A percentile compares a stretch with the other conserved stretches of the same genome.
Evolutionary conservation across 2,113 vertebrate species (phyloP).

Genomic region (Heterotilapia buettikoferi): DNA sequence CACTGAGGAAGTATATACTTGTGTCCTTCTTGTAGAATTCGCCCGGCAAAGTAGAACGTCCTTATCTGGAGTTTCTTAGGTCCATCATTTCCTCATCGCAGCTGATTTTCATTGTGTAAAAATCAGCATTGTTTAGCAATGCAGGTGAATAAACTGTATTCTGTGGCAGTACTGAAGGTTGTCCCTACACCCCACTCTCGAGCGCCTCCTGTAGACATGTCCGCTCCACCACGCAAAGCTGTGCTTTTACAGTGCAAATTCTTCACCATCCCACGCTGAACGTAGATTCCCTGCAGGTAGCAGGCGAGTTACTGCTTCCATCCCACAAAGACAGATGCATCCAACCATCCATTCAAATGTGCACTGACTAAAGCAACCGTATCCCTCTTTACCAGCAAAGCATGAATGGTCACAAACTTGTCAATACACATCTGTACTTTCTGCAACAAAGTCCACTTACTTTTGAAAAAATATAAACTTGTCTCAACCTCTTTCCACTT

Average conservation of each 20-base stretch:
- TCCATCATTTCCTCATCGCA: not conserved
- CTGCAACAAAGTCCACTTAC: constrained; percentile 33
- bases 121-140: not conserved
- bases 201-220: not conserved
- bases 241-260: constrained; percentile 5
- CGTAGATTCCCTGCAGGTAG: not conserved
- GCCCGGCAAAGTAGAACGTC: not conserved
- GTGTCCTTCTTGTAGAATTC: not conserved
- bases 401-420: constrained; percentile 3
- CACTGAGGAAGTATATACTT: not conserved
- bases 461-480: constrained; percentile 60
- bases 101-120: not conserved
- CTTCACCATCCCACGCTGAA: not conserved
- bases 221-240: not conserved
- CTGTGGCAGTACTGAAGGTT: constrained; percentile 2
- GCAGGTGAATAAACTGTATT: not conserved
- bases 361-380: not conserved
- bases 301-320: not conserved
- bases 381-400: not conserved
- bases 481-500: constrained; percentile 12
- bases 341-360: not conserved
- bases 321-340: not conserved
- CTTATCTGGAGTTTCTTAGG: not conserved
- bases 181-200: not conserved
- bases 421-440: constrained; percentile 1